Percentiles rank a stretch among this genome's conserved stretches.
phyloP scores from a whole-genome alignment of 2,113 vertebrate species.

The Oxygymnocypris stewartii region DNA sequence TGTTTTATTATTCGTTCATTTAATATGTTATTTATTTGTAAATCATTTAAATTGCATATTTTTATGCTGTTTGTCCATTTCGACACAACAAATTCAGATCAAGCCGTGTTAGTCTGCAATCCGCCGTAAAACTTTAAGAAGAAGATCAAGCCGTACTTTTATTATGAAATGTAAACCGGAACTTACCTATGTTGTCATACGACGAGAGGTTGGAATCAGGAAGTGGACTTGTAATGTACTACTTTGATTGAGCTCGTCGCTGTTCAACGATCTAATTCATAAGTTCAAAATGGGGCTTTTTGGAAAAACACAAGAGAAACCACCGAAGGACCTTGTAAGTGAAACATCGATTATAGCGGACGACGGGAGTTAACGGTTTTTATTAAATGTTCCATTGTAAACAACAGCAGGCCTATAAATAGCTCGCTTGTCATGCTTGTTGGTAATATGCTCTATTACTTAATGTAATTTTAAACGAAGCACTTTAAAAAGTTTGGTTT shows the following conservation, averaged over 20 bases:
- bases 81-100: neutral
- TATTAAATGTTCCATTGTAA: neutral
- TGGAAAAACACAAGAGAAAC: conserved; percentile 91
- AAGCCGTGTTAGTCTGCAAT: too few relatives aligned
- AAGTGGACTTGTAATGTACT: conserved; percentile 44
- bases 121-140: neutral
- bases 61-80: neutral
- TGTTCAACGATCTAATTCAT: conserved; percentile 35
- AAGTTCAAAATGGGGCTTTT: conserved; percentile 87
- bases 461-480: neutral
- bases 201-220: conserved; percentile 36
- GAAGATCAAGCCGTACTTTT: neutral
- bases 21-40: neutral
- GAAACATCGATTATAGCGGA: neutral
- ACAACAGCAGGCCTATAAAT: conserved; percentile 8
- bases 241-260: conserved; percentile 32
- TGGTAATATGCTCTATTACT: neutral
- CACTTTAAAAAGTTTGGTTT: neutral
- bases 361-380: neutral
- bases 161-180: conserved; percentile 29
- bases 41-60: neutral
- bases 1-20: neutral
- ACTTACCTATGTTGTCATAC: neutral
- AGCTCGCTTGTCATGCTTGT: neutral
- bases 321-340: conserved; percentile 91